phyloP scores from a whole-genome alignment of 1,140 invertebrate species.

The Drosophila bifasciata region DNA sequence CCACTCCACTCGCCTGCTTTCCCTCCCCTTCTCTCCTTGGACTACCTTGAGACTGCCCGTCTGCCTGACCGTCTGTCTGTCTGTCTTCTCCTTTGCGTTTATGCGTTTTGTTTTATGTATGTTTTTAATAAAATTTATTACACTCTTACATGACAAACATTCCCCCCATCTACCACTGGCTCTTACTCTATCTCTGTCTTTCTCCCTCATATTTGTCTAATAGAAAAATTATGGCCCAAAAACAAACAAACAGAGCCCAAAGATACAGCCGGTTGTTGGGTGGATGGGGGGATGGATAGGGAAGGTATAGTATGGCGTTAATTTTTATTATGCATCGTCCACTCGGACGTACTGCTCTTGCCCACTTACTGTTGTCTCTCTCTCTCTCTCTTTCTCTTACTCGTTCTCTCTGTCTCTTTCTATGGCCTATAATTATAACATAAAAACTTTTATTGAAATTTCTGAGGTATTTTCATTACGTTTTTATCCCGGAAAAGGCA shows the following conservation, averaged over 20 bases:
- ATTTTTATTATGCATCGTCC: constrained; percentile 59
- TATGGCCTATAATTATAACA: constrained; percentile 71
- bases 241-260: constrained; percentile 7
- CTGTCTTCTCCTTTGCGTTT: constrained; percentile 14
- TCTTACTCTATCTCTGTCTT: not conserved
- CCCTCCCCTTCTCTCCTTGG: not conserved
- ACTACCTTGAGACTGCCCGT: constrained; percentile 4
- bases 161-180: not conserved
- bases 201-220: constrained; percentile 64
- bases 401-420: constrained; percentile 15
- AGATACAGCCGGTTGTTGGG: not conserved
- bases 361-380: no score
- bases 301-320: constrained; percentile 19
- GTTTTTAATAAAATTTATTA: constrained; percentile 79
- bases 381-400: not conserved
- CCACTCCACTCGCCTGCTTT: not conserved
- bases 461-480: constrained; percentile 61
- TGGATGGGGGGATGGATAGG: no score
- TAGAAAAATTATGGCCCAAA: constrained; percentile 69
- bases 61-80: no score
- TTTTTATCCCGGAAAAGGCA: not conserved
- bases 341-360: no score
- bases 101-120: constrained; percentile 53
- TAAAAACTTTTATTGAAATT: constrained; percentile 72
- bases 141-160: constrained; percentile 67